phyloP scores from a whole-genome alignment of 1,140 invertebrate species.

The Polypedilum vanderplanki region DNA sequence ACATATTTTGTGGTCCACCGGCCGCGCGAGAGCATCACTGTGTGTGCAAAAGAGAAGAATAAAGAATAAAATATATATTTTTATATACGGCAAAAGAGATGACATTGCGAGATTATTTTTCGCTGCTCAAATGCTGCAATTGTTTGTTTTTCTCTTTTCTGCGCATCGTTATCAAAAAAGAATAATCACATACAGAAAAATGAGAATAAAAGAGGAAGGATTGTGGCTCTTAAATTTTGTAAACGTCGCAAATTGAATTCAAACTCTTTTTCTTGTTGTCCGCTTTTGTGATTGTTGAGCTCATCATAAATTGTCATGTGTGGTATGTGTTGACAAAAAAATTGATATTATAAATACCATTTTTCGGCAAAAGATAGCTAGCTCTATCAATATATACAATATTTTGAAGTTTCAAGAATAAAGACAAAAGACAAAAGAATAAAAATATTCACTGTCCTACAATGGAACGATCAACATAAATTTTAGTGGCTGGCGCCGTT shows the following conservation, averaged over 20 bases:
- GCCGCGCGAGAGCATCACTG: background rate
- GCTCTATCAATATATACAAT: background rate
- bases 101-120: slow-evolving; percentile 23
- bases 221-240: slow-evolving; percentile 25
- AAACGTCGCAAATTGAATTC: background rate
- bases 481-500: slow-evolving; percentile 32
- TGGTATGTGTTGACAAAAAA: background rate
- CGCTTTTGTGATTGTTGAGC: background rate
- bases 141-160: background rate
- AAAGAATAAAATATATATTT: background rate
- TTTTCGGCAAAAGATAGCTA: background rate
- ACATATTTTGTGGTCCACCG: slow-evolving; percentile 23
- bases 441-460: slow-evolving; percentile 23
- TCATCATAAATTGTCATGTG: slow-evolving; percentile 2
- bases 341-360: background rate
- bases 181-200: background rate
- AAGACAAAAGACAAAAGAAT: background rate
- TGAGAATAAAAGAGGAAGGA: too few relatives aligned
- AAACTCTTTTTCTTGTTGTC: slow-evolving; percentile 1
- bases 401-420: background rate
- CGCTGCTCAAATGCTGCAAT: background rate
- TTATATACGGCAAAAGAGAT: background rate
- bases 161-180: background rate
- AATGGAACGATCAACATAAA: slow-evolving; percentile 26
- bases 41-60: background rate